Conservation (phyloP, 2,113 vertebrate species). For the Pangasianodon hypophthalmus region DNA sequence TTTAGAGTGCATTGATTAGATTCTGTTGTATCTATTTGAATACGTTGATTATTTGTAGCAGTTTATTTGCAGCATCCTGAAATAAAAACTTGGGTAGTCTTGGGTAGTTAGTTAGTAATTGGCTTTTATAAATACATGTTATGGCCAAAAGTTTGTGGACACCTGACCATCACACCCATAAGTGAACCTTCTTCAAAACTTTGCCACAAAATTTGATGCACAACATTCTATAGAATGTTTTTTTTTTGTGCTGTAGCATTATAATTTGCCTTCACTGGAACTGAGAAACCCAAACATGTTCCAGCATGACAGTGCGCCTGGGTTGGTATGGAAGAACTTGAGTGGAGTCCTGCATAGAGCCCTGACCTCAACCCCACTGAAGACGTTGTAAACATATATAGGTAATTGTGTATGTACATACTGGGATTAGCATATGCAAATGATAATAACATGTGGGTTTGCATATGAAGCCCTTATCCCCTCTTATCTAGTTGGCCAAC, state of each 20-base stretch:
- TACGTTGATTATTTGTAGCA: not conserved
- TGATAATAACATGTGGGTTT: not conserved
- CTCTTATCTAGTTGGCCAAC: not conserved
- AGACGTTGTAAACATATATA: not conserved
- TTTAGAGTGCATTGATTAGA: no score
- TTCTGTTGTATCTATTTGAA: no score
- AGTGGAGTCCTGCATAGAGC: no score
- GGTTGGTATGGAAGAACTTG: no score
- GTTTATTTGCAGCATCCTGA: not conserved
- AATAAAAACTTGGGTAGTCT: no score
- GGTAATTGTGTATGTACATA: not conserved
- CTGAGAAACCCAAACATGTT: not conserved
- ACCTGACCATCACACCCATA: not conserved
- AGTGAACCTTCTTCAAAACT: not conserved
- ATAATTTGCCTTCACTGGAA: not conserved
- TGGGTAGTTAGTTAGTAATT: not conserved
- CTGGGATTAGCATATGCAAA: constrained; percentile 16
- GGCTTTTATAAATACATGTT: not conserved
- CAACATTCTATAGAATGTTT: not conserved
- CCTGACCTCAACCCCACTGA: not conserved
- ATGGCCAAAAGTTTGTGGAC: not conserved
- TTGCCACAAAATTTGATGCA: not conserved
- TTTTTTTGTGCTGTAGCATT: not conserved
- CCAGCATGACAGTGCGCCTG: not conserved
- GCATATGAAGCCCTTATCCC: not conserved